Base-by-base conservation (phyloP, 2,113 vertebrate species). In the Collichthys lucidus region DNA sequence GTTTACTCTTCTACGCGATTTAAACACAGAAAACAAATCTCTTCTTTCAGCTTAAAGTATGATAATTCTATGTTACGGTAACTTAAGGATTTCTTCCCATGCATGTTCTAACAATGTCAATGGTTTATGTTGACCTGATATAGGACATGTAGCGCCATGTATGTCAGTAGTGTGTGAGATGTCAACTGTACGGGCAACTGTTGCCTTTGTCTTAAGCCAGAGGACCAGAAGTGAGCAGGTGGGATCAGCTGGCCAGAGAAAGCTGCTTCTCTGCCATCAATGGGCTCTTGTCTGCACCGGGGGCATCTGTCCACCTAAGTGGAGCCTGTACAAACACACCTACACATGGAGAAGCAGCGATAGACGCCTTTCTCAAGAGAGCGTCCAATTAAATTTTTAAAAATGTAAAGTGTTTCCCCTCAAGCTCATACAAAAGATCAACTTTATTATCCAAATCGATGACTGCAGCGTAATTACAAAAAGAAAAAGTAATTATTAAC, bases 221-320 rank as follows among this genome's bases (percentile, higher is more conserved):
- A 76, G 77, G 69, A 85, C 68, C 86, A 74, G 89, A 7, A 63
- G 87, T 26, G 81, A 90, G 88, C 93, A 94, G 92, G 93, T 94
- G 92, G 84, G 86, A 83, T 84, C 90, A 84, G 83, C 84, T 91
- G 92, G 90, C 84, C 70, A 22, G 16, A 73, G 86, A 65, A 83
- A 87, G 74, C 63, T 55, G 86, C 64, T 85, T 76, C 80, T 71
- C 53, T 85, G 86, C 82, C 84, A 84, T 90, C 88, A 94, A 86
- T 87, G 69, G 73, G 73, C 82, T 87, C 86, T 92, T 92, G 92
- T 93, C 31, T 86, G 47, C 42, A 68, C 46, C 59, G 26, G 55
- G 55, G 79, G 79, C 91, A 93, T 85, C 90, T 93, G 92, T 93
- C 82, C 77, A 69, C 69, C 61, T 75, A 79, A 64, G 88, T 77